Base-by-base conservation (phyloP, 2,888 invertebrate species). In the Ennomos quercinarius region DNA sequence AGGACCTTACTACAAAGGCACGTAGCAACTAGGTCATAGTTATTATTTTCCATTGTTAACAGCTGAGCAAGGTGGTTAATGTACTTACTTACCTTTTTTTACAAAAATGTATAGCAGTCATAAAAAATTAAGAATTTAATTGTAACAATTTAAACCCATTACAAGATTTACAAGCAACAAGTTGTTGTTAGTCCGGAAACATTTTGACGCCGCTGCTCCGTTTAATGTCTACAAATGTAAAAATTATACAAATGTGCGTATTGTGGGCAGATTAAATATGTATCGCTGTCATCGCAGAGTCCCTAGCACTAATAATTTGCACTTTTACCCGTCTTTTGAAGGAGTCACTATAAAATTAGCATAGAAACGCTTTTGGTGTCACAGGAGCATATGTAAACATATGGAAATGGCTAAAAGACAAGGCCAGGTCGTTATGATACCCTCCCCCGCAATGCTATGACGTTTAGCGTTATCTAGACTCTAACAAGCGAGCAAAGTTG, bases 301-400 rank as follows among this genome's bases (percentile, higher is more conserved):
- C 73, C 71, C 72, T 71, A 60, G 71, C 74, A 73, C 66, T 38
- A 70, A 80, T 84, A 79, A 84, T 87, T 78, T 80, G 77, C 74
- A 86, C 81, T 89, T 90, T 90, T 88, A 82, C 73, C 81, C 83
- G 77, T 83, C 81, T 90, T 91, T 89, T 86, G 80, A 81, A 72
- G 71, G 74, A 77, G 77, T 72, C 64, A 77, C 74, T 74, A 83
- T 91, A 81, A 86, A 84, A 91, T 91, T 91, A 77, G 72, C 91
- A 91, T 91, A 84, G 62, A 80, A 85, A 89, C 80, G 79, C 69
- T 63, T 64, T 61, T 67, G 69, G 58, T 76, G 74, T 77, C 77
- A 78, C 74, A 72, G 67, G 74, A 76, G 63, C 69, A 71, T 66
- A 70, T 72, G 66, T 71, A 73, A 71, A 66, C 67, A 68, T 71